These are phyloP conservation scores for Hemicrepidius hirtus DNA, from an alignment of 2,888 invertebrate species.

Conservation along the genomic window DNA sequence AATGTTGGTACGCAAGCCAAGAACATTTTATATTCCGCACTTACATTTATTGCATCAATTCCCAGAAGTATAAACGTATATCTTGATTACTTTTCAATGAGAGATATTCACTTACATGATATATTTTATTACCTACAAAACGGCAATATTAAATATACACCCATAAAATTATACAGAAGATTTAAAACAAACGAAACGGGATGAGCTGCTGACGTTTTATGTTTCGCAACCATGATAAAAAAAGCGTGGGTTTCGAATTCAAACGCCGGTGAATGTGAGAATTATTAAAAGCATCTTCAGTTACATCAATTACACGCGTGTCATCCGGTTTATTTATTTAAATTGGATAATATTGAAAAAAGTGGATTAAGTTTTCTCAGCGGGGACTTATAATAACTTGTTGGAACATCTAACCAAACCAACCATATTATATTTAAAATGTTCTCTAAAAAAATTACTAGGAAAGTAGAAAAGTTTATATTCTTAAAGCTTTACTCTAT, in stretches of 20 bases:
- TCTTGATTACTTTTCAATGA: slow-evolving; percentile 50
- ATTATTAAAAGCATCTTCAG: slow-evolving; percentile 2
- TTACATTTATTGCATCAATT: slow-evolving; percentile 51
- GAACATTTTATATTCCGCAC: slow-evolving; percentile 49
- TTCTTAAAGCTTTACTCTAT: no score
- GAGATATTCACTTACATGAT: slow-evolving; percentile 46
- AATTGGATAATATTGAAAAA: neutral
- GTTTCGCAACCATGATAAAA: slow-evolving; percentile 25
- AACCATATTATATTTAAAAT: no score
- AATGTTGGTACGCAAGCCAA: slow-evolving; percentile 38
- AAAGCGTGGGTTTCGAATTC: slow-evolving; percentile 3
- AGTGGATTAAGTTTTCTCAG: no score
- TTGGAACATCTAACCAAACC: no score
- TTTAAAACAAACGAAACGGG: slow-evolving; percentile 41
- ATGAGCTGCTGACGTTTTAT: slow-evolving; percentile 38
- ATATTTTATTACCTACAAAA: slow-evolving; percentile 47
- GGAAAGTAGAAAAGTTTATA: no score
- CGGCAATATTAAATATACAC: slow-evolving; percentile 41
- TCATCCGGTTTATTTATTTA: slow-evolving; percentile 16
- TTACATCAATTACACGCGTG: slow-evolving; percentile 27
- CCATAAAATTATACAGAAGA: slow-evolving; percentile 44
- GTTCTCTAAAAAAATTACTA: no score
- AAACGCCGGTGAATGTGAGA: neutral
- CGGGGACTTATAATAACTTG: no score
- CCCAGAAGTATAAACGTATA: slow-evolving; percentile 51